These are phyloP conservation scores for Oxystoma pomonae DNA, from an alignment of 2,888 invertebrate species.

Conservation along the genomic window DNA sequence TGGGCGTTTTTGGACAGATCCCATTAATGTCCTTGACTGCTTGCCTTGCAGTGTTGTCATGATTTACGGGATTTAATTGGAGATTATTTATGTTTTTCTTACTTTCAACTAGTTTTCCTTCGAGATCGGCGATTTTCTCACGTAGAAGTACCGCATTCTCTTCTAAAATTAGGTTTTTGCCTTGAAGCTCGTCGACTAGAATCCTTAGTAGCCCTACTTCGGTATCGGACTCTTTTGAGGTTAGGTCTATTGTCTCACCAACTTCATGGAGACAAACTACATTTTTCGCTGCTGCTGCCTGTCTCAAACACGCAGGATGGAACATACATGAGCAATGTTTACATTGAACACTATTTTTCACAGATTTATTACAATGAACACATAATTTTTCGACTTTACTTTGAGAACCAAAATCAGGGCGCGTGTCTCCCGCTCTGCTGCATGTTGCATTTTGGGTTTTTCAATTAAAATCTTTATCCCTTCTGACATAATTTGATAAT, in stretches of 20 bases:
- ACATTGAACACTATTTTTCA: conserved; percentile 11
- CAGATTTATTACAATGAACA: conserved; percentile 10
- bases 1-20: background rate
- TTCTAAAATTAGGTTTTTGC: conserved; percentile 9
- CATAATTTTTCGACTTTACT: conserved; percentile 8
- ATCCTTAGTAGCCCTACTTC: conserved; percentile 1
- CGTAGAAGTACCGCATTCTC: conserved; percentile 9
- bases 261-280: conserved; percentile 3
- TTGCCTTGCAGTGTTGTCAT: background rate
- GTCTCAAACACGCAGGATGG: conserved; percentile 7
- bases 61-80: background rate
- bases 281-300: conserved; percentile 7
- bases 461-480: no score
- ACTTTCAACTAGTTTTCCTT: conserved; percentile 6
- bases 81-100: conserved; percentile 2
- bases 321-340: conserved; percentile 5
- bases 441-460: no score
- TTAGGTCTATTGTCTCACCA: conserved; percentile 4
- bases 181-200: conserved; percentile 8
- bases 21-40: background rate
- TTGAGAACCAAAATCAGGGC: background rate
- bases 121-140: conserved; percentile 8
- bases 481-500: no score
- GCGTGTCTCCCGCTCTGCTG: conserved; percentile 7
- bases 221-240: conserved; percentile 8